Evolutionary conservation across 1,140 invertebrate genomes (phyloP).

Genomic region (Listronotus bonariensis): DNA sequence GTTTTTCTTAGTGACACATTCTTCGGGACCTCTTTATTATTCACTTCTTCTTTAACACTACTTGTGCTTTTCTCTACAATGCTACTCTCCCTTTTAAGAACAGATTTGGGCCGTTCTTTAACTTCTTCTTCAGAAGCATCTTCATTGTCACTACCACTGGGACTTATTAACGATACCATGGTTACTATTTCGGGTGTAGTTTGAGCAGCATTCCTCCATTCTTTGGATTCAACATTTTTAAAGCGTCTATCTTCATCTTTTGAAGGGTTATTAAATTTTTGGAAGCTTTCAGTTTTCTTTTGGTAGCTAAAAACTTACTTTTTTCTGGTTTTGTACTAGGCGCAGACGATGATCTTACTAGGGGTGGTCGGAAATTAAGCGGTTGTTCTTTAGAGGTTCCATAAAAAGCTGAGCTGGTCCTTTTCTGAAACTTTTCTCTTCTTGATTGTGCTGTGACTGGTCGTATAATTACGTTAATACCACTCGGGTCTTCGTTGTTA

Average conservation of each 20-base stretch:
- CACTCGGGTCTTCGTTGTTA: slow-evolving; percentile 11
- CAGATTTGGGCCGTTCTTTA: slow-evolving; percentile 25
- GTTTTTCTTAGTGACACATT: slow-evolving; percentile 53
- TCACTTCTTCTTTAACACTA: slow-evolving; percentile 5
- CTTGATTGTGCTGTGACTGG: slow-evolving; percentile 48
- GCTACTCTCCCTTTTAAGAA: slow-evolving; percentile 42
- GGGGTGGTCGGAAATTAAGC: slow-evolving; percentile 40
- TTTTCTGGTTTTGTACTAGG: slow-evolving; percentile 45
- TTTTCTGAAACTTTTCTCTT: slow-evolving; percentile 50
- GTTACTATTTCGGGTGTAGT: slow-evolving; percentile 57
- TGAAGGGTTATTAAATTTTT: slow-evolving; percentile 34
- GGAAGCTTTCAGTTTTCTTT: slow-evolving; percentile 45
- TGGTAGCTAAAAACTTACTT: slow-evolving; percentile 48
- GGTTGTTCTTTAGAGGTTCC: slow-evolving; percentile 34
- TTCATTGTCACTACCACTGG: slow-evolving; percentile 61
- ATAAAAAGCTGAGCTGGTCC: slow-evolving; percentile 51
- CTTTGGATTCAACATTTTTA: slow-evolving; percentile 25
- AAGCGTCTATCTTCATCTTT: slow-evolving; percentile 32
- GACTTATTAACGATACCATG: slow-evolving; percentile 63
- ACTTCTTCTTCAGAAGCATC: slow-evolving; percentile 39
- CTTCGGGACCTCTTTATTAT: slow-evolving; percentile 28
- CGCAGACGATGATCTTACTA: slow-evolving; percentile 49
- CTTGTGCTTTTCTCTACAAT: slow-evolving; percentile 20
- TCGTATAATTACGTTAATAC: slow-evolving; percentile 42
- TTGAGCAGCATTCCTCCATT: slow-evolving; percentile 29